Evolutionary conservation across 2,113 vertebrate species (phyloP).

Genomic region (Ailurus styani): DNA sequence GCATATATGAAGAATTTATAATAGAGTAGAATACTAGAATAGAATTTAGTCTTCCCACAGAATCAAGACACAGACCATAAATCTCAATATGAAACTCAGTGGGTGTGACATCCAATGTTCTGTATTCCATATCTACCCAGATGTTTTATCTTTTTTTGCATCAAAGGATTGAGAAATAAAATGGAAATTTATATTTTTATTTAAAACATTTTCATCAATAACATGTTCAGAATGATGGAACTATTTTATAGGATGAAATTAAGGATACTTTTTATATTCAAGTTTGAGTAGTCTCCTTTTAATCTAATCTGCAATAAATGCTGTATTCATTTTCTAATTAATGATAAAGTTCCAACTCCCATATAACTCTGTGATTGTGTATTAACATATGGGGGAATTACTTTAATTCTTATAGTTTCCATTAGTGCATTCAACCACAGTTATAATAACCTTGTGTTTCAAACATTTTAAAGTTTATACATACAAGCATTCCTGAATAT

Average conservation of each 20-base stretch:
- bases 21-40: background rate
- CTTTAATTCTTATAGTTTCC: conserved; percentile 58
- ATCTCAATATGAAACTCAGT: background rate
- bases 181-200: background rate
- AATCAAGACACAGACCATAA: background rate
- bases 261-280: background rate
- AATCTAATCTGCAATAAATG: conserved; percentile 40
- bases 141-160: background rate
- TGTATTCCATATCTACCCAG: background rate
- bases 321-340: conserved; percentile 48
- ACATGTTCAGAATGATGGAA: background rate
- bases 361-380: conserved; percentile 36
- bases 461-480: conserved; percentile 30
- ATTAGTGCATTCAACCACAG: conserved; percentile 71
- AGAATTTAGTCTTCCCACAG: background rate
- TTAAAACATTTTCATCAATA: background rate
- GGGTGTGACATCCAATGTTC: no score
- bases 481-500: background rate
- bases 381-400: conserved; percentile 64
- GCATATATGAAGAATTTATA: background rate
- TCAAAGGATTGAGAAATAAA: background rate
- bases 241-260: conserved; percentile 8
- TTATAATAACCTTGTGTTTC: conserved; percentile 68
- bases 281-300: conserved; percentile 19
- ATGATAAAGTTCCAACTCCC: conserved; percentile 32